A percentile compares a stretch with the other conserved stretches of the same genome.
phyloP scores from a whole-genome alignment of 2,888 invertebrate species.

The Actias luna region DNA sequence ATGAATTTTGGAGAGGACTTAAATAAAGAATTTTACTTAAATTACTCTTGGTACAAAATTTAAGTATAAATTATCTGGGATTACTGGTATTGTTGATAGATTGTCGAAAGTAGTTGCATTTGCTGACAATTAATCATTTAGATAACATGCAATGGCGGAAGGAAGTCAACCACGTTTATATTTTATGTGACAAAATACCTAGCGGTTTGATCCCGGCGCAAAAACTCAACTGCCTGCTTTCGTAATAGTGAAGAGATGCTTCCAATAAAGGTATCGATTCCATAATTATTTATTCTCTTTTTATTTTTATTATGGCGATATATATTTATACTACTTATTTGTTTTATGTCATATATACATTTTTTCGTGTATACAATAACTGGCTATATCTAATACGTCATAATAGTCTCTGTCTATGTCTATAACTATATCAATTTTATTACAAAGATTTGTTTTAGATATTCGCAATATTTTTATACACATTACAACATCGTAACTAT shows the following conservation, averaged over 20 bases:
- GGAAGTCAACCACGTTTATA: constrained; percentile 79
- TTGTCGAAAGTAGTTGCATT: constrained; percentile 57
- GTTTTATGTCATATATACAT: no score
- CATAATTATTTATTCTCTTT: constrained; percentile 10
- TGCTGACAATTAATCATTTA: constrained; percentile 74
- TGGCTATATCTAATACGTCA: no score
- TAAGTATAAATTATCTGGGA: neutral
- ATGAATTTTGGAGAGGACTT: no score
- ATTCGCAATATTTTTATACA: neutral
- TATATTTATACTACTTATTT: neutral
- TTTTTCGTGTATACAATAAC: no score
- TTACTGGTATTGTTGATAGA: constrained; percentile 18
- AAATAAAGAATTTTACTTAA: no score
- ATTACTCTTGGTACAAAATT: neutral
- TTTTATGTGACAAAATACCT: constrained; percentile 82
- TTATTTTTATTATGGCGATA: neutral
- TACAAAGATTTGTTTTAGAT: neutral
- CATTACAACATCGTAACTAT: no score
- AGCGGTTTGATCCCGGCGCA: constrained; percentile 78
- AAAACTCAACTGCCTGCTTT: constrained; percentile 70
- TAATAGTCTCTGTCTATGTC: no score
- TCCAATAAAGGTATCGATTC: constrained; percentile 23
- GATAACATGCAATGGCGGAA: constrained; percentile 80
- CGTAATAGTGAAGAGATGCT: constrained; percentile 42
- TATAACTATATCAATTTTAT: no score